A percentile compares a stretch with the other conserved stretches of the same genome.
Evolutionary conservation across 2,888 invertebrate species (phyloP).

Genomic region (Gandaritis pyraliata): DNA sequence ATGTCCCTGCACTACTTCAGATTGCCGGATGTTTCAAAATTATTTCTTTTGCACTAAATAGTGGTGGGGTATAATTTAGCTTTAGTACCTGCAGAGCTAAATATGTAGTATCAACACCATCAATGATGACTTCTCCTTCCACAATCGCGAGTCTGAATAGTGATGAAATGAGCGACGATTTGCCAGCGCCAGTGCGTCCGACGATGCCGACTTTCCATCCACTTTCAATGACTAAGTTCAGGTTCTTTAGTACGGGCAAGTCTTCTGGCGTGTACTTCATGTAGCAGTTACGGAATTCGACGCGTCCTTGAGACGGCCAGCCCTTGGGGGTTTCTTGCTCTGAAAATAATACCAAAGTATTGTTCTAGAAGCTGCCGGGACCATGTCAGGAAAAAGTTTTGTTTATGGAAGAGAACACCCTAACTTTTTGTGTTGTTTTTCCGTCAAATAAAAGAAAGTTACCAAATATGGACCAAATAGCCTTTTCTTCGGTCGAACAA

Average conservation of each 20-base stretch:
- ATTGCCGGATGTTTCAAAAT: no score
- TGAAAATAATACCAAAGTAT: slow-evolving; percentile 46
- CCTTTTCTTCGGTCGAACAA: no score
- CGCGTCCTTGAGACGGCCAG: slow-evolving; percentile 89
- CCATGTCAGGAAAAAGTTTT: no score
- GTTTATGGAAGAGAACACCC: no score
- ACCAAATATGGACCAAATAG: no score
- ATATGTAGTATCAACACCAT: slow-evolving; percentile 83
- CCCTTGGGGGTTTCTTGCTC: slow-evolving; percentile 81
- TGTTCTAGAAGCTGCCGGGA: neutral
- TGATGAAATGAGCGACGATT: slow-evolving; percentile 90
- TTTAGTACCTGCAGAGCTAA: slow-evolving; percentile 65
- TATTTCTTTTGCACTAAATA: no score
- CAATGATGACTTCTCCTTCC: slow-evolving; percentile 89
- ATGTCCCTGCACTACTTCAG: no score
- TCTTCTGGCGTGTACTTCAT: slow-evolving; percentile 87
- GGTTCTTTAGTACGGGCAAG: slow-evolving; percentile 89
- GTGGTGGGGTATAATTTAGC: no score
- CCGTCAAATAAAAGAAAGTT: no score
- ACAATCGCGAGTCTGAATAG: slow-evolving; percentile 90
- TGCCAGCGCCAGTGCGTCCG: slow-evolving; percentile 94
- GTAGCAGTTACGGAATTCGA: slow-evolving; percentile 85
- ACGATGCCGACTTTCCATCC: slow-evolving; percentile 92
- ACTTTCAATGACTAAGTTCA: slow-evolving; percentile 87
- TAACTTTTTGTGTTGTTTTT: no score